Conservation (phyloP, 1,140 invertebrate genomes). For the Papilio aristodemus region DNA sequence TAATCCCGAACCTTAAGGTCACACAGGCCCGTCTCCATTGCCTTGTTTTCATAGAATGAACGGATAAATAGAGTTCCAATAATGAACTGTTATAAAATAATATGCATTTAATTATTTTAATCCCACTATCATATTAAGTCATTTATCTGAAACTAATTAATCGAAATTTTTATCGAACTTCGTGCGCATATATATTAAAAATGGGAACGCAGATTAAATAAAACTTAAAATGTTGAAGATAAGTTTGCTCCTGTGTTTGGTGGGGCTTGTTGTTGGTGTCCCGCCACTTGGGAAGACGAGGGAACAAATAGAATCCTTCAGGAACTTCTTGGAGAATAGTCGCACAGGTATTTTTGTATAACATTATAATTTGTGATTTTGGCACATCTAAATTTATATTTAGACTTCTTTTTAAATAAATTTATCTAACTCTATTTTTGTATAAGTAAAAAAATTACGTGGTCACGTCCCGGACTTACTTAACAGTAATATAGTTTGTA, state of each 20-base stretch:
- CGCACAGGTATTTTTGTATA: constrained; percentile 39
- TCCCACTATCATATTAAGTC: constrained; percentile 2
- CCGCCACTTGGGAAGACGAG: constrained; percentile 44
- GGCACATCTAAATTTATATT: too few species aligned
- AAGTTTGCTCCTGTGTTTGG: constrained; percentile 38
- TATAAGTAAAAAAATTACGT: too few species aligned
- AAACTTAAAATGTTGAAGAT: constrained; percentile 45
- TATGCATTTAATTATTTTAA: constrained; percentile 16
- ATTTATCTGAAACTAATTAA: constrained; percentile 10
- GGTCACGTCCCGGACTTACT: too few species aligned
- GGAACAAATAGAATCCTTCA: constrained; percentile 51
- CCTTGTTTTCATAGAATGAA: background rate
- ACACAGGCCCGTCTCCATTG: too few species aligned
- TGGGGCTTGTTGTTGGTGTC: constrained; percentile 37
- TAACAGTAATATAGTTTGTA: too few species aligned
- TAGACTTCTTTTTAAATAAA: too few species aligned
- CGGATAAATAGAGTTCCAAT: background rate
- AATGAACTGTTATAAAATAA: too few species aligned
- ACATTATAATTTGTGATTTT: too few species aligned
- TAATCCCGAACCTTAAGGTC: too few species aligned
- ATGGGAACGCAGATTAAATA: background rate
- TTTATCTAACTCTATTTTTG: too few species aligned
- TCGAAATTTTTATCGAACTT: constrained; percentile 2
- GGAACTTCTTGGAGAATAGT: constrained; percentile 48
- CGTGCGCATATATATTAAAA: constrained; percentile 23